A percentile compares a stretch with the other conserved stretches of the same genome.
Conservation (phyloP, 2,888 invertebrate species). For the Morpho helenor region DNA sequence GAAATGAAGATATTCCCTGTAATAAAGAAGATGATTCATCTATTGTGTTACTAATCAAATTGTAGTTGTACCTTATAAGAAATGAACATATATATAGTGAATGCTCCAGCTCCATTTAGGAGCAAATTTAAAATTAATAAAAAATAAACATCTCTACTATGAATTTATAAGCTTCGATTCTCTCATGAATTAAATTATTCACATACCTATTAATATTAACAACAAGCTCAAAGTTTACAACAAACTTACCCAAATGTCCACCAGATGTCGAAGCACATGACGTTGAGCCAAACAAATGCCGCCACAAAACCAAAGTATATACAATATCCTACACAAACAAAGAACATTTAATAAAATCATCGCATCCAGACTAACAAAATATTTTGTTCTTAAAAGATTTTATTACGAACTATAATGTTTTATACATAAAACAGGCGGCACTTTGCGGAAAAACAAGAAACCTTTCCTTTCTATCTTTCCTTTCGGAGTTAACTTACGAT, state of each 20-base stretch:
- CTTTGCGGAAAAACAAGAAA: too few relatives aligned
- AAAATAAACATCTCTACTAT: background rate
- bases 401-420: constrained; percentile 12
- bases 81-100: too few relatives aligned
- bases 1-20: too few relatives aligned
- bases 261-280: constrained; percentile 91
- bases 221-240: constrained; percentile 25
- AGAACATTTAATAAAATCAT: constrained; percentile 28
- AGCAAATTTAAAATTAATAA: too few relatives aligned
- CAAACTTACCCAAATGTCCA: constrained; percentile 86
- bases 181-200: constrained; percentile 11
- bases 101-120: too few relatives aligned
- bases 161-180: background rate
- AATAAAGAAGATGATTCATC: too few relatives aligned
- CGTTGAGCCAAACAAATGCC: constrained; percentile 87
- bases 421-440: background rate
- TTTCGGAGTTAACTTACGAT: too few relatives aligned
- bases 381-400: constrained; percentile 29
- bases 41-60: too few relatives aligned
- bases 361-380: constrained; percentile 26
- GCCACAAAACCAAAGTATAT: constrained; percentile 84
- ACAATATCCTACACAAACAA: constrained; percentile 80
- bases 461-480: too few relatives aligned
- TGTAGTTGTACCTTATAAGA: too few relatives aligned
- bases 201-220: constrained; percentile 20